Conservation (phyloP, 2,797 vertebrate species). For the Australoheros facetus region DNA sequence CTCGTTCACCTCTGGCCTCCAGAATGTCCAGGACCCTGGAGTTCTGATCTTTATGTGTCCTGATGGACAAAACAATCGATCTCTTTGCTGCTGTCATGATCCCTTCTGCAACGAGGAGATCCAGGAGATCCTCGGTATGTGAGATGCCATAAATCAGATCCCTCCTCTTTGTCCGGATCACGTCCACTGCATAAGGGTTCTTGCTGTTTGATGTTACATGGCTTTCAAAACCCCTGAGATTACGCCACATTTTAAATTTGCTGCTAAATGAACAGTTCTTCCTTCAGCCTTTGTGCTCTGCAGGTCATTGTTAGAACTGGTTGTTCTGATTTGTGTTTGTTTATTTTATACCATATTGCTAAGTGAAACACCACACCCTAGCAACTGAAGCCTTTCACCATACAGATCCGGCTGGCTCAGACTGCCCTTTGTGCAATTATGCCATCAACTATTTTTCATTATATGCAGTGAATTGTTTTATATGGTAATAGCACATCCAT, state of each 20-base stretch:
- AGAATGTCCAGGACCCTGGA: constrained; percentile 79
- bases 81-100: constrained; percentile 78
- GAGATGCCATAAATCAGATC: constrained; percentile 80
- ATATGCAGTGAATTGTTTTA: neutral
- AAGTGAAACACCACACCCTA: constrained; percentile 29
- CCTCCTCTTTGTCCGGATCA: constrained; percentile 79
- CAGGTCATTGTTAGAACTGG: neutral
- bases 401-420: constrained; percentile 9
- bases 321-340: constrained; percentile 5
- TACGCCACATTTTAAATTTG: constrained; percentile 27
- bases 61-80: constrained; percentile 75
- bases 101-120: constrained; percentile 77
- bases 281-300: neutral
- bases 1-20: constrained; percentile 82
- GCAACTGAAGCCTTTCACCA: constrained; percentile 54
- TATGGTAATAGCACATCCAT: neutral
- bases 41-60: constrained; percentile 79
- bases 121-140: constrained; percentile 78
- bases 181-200: constrained; percentile 81
- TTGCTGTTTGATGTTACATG: constrained; percentile 48
- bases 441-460: neutral
- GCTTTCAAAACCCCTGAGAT: constrained; percentile 14
- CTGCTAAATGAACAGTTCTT: neutral
- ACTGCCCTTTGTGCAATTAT: constrained; percentile 13
- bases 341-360: constrained; percentile 38